phyloP scores from a whole-genome alignment of 2,888 invertebrate species.

The Ecliptopera silaceata region DNA sequence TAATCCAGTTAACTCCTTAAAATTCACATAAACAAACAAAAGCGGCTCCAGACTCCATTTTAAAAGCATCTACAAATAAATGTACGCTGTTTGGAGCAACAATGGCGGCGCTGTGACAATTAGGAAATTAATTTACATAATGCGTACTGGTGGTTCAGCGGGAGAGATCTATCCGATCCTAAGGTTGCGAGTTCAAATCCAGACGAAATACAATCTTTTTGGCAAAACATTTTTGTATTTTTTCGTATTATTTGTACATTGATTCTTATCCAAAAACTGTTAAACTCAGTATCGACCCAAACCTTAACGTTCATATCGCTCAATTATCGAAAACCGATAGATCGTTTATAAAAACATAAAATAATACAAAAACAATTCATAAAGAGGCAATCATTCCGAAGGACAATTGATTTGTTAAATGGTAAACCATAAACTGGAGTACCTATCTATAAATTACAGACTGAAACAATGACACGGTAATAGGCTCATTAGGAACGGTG shows the following conservation, averaged over 20 bases:
- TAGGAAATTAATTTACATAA: conserved; percentile 6
- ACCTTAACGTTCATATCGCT: no score
- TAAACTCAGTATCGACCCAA: no score
- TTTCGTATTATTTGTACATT: no score
- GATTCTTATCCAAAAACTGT: no score
- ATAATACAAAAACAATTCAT: conserved; percentile 5
- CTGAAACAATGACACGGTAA: conserved; percentile 23
- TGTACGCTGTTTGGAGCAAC: not conserved
- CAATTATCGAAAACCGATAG: no score
- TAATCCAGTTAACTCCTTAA: conserved; percentile 33
- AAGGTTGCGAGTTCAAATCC: no score
- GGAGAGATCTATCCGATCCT: not conserved
- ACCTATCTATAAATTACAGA: conserved; percentile 25
- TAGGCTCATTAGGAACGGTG: conserved; percentile 11
- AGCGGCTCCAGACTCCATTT: not conserved
- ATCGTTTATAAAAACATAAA: no score
- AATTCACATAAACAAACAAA: conserved; percentile 39
- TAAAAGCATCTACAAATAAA: conserved; percentile 2
- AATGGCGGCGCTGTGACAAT: conserved; percentile 4
- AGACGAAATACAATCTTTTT: no score
- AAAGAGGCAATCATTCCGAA: conserved; percentile 17
- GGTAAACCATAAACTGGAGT: conserved; percentile 16
- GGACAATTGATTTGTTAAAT: conserved; percentile 27
- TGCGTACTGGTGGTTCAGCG: not conserved
- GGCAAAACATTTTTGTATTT: no score